These are phyloP conservation scores for Glaucidium brasilianum DNA, from an alignment of 2,113 vertebrate genomes.

Conservation along the genomic window DNA sequence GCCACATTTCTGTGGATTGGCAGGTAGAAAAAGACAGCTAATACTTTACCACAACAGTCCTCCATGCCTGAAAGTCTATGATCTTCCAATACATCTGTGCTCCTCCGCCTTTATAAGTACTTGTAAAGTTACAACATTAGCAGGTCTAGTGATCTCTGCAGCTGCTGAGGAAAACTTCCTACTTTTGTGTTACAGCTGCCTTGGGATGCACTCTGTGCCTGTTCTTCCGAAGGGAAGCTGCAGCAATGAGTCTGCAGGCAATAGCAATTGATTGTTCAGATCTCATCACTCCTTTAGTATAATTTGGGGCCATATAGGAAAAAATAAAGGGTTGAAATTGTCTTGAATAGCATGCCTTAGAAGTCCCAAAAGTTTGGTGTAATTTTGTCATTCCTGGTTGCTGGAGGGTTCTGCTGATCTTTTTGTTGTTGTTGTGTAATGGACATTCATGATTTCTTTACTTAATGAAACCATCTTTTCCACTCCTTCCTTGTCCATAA, in stretches of 20 bases:
- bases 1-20: too few species aligned
- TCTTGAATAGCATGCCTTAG: not conserved
- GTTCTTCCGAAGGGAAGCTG: not conserved
- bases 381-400: not conserved
- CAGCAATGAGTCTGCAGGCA: not conserved
- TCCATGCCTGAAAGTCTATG: not conserved
- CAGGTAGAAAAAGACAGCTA: too few species aligned
- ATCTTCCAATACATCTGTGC: not conserved
- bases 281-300: not conserved
- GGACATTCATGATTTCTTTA: not conserved
- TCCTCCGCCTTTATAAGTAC: fast-evolving
- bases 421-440: not conserved
- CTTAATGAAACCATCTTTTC: not conserved
- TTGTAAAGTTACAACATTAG: not conserved
- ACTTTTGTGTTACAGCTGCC: not conserved
- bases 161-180: not conserved
- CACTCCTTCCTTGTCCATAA: not conserved
- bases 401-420: not conserved
- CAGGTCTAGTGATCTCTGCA: not conserved
- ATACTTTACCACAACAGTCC: too few species aligned
- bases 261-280: not conserved
- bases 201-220: not conserved
- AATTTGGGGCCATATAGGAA: not conserved
- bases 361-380: not conserved
- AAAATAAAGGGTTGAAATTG: not conserved